Evolutionary conservation across 2,113 vertebrate genomes (phyloP).

Genomic region (Leptodactylus fuscus): DNA sequence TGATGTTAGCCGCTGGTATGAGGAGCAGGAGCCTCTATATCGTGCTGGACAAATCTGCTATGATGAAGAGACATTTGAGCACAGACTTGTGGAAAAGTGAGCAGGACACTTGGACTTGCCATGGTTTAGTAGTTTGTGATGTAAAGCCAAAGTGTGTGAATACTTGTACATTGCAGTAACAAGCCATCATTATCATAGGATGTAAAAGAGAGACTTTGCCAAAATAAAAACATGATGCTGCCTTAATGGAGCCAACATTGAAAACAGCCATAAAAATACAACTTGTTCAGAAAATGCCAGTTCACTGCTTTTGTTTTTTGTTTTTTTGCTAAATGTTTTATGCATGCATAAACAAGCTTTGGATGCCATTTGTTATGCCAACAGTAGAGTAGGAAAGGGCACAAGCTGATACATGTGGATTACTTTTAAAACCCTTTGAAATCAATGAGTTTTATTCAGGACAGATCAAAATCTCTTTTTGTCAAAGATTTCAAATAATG

Average conservation of each 20-base stretch:
- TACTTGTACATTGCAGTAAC: neutral
- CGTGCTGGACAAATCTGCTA: constrained; percentile 45
- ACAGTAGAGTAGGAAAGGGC: too few relatives aligned
- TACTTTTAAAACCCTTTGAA: too few relatives aligned
- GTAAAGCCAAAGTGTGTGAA: neutral
- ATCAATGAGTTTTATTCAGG: too few relatives aligned
- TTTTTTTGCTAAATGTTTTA: neutral
- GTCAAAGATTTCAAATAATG: too few relatives aligned
- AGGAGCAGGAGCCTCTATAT: constrained; percentile 41
- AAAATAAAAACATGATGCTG: neutral
- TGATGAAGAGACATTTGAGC: constrained; percentile 45
- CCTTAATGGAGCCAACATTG: neutral
- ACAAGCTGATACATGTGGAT: too few relatives aligned
- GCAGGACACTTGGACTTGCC: neutral
- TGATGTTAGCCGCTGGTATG: constrained; percentile 36
- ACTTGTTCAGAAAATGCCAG: neutral
- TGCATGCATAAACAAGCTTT: neutral
- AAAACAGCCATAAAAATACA: neutral
- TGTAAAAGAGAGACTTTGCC: neutral
- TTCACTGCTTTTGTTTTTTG: neutral
- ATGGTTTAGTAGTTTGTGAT: neutral
- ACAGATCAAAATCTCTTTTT: too few relatives aligned
- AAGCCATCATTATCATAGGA: neutral
- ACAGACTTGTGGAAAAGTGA: constrained; percentile 10
- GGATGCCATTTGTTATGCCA: too few relatives aligned